phyloP scores from a whole-genome alignment of 1,140 invertebrate species.

The Cyclargus thomasi region DNA sequence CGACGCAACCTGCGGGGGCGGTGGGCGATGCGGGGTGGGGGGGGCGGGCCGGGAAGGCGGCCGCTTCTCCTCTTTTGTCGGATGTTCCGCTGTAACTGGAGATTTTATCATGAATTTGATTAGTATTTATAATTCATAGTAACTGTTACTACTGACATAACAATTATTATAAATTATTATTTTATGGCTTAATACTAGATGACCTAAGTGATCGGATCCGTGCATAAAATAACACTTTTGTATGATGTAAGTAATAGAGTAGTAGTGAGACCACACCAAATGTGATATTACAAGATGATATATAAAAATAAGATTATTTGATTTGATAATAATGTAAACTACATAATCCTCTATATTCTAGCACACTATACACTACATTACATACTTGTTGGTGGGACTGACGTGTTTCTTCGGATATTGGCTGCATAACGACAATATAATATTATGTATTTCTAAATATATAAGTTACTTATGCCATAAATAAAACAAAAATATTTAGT shows the following conservation, averaged over 20 bases:
- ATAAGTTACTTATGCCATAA: neutral
- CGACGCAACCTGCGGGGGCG: constrained; percentile 19
- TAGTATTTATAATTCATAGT: too few relatives aligned
- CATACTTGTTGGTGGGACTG: constrained; percentile 54
- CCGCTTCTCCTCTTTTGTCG: constrained; percentile 41
- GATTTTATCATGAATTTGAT: neutral
- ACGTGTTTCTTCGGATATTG: constrained; percentile 51
- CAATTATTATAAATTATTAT: too few relatives aligned
- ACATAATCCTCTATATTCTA: neutral
- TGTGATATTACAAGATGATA: too few relatives aligned
- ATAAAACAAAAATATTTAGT: neutral
- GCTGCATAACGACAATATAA: constrained; percentile 41
- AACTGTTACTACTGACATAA: too few relatives aligned
- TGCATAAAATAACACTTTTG: too few relatives aligned
- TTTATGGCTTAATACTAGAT: too few relatives aligned
- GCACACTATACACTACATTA: constrained; percentile 31
- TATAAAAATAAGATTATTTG: neutral
- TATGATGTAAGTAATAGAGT: too few relatives aligned
- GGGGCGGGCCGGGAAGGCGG: constrained; percentile 42
- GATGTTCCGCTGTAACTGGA: constrained; percentile 54
- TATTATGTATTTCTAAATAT: neutral
- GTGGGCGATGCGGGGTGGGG: constrained; percentile 28
- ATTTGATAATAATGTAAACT: neutral
- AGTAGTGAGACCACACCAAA: too few relatives aligned
- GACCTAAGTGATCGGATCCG: too few relatives aligned